phyloP scores from a whole-genome alignment of 2,113 vertebrate species.

The Oncorhynchus clarkii region DNA sequence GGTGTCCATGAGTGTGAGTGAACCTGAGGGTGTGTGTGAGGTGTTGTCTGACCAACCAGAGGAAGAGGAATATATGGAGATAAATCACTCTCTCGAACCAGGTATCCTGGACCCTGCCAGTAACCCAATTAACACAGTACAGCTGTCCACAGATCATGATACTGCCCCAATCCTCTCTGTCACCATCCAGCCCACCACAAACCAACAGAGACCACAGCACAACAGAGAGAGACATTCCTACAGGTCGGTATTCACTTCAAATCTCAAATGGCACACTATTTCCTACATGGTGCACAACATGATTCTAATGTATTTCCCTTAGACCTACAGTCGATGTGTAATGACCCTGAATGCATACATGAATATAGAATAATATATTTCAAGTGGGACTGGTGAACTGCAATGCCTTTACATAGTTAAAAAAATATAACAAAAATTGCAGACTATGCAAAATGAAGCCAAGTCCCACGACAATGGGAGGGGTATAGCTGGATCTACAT shows the following conservation, averaged over 20 bases:
- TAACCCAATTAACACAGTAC: background rate
- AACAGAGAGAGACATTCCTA: slow-evolving; percentile 69
- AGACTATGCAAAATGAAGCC: background rate
- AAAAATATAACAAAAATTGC: no score
- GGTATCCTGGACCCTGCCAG: background rate
- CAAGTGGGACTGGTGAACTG: background rate
- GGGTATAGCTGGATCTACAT: background rate
- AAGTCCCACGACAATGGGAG: background rate
- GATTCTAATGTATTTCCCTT: background rate
- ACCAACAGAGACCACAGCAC: background rate
- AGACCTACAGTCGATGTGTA: background rate
- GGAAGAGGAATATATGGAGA: slow-evolving; percentile 69
- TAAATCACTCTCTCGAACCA: slow-evolving; percentile 30
- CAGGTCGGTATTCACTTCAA: slow-evolving; percentile 65
- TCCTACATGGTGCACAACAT: no score
- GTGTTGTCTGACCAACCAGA: slow-evolving; percentile 5
- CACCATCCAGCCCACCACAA: background rate
- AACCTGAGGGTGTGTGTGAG: slow-evolving; percentile 40
- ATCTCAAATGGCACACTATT: no score
- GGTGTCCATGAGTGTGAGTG: slow-evolving; percentile 48
- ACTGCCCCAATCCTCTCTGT: slow-evolving; percentile 5
- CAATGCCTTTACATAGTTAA: background rate
- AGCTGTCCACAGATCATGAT: slow-evolving; percentile 2
- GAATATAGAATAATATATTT: background rate
- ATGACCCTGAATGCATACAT: background rate